phyloP scores from a whole-genome alignment of 2,888 invertebrate species.

The Cabera pusaria region DNA sequence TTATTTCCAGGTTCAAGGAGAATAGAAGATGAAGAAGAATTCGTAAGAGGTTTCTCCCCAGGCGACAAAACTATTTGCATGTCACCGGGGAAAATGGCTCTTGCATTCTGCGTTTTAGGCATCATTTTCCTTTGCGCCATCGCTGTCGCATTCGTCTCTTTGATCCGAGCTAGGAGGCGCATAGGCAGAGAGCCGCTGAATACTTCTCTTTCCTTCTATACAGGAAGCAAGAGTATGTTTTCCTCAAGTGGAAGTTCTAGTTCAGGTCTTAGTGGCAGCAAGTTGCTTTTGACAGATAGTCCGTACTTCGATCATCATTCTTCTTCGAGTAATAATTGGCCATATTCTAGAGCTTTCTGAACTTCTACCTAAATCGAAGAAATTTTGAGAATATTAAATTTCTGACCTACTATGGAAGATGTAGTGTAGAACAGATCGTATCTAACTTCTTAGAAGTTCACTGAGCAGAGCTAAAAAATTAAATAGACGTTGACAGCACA shows the following conservation, averaged over 20 bases:
- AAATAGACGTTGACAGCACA: too few species aligned
- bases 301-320: constrained; percentile 84
- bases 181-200: constrained; percentile 72
- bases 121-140: constrained; percentile 88
- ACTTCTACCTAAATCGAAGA: constrained; percentile 2
- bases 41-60: constrained; percentile 72
- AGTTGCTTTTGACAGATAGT: constrained; percentile 84
- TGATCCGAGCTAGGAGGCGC: constrained; percentile 84
- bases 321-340: constrained; percentile 79
- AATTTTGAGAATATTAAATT: too few species aligned
- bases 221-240: constrained; percentile 84
- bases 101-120: constrained; percentile 88
- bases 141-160: constrained; percentile 86
- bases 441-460: too few species aligned
- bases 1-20: constrained; percentile 64
- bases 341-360: constrained; percentile 72
- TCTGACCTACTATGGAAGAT: too few species aligned
- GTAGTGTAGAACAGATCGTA: too few species aligned
- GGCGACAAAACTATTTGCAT: constrained; percentile 87
- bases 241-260: constrained; percentile 84
- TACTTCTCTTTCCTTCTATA: constrained; percentile 83
- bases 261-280: constrained; percentile 84
- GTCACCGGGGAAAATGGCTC: constrained; percentile 89
- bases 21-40: constrained; percentile 69
- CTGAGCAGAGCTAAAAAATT: too few species aligned